These are phyloP conservation scores for Drosophila mauritiana DNA, from an alignment of 1,140 invertebrate genomes.

Conservation along the genomic window DNA sequence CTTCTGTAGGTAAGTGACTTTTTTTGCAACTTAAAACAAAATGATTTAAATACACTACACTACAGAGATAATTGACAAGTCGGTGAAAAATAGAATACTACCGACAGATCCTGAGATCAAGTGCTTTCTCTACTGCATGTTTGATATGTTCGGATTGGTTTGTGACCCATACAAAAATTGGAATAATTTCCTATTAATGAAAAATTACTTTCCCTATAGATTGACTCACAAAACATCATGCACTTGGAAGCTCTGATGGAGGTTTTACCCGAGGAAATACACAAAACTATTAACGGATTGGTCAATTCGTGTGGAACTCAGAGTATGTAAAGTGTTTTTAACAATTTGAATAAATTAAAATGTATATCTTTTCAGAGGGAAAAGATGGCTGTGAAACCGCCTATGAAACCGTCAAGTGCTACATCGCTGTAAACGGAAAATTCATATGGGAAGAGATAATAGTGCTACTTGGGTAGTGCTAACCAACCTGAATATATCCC, in stretches of 20 bases:
- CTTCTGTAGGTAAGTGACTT: conserved; percentile 45
- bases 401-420: conserved; percentile 62
- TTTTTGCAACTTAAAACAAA: not conserved
- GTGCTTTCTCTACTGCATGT: conserved; percentile 75
- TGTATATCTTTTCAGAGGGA: conserved; percentile 45
- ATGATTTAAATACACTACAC: not conserved
- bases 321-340: conserved; percentile 39
- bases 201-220: conserved; percentile 32
- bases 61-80: conserved; percentile 23
- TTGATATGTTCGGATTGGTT: conserved; percentile 76
- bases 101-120: conserved; percentile 55
- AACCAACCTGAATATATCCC: conserved; percentile 68
- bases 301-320: conserved; percentile 52
- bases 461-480: conserved; percentile 35
- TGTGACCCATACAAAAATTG: not conserved
- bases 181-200: too few species aligned
- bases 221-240: conserved; percentile 60
- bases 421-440: conserved; percentile 51
- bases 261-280: conserved; percentile 58
- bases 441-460: conserved; percentile 46
- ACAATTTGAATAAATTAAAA: not conserved
- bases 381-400: conserved; percentile 70
- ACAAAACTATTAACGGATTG: conserved; percentile 45
- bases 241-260: conserved; percentile 68
- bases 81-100: conserved; percentile 21